Evolutionary conservation across 2,888 invertebrate genomes (phyloP).

Genomic region (Meliscaeva auricollis): DNA sequence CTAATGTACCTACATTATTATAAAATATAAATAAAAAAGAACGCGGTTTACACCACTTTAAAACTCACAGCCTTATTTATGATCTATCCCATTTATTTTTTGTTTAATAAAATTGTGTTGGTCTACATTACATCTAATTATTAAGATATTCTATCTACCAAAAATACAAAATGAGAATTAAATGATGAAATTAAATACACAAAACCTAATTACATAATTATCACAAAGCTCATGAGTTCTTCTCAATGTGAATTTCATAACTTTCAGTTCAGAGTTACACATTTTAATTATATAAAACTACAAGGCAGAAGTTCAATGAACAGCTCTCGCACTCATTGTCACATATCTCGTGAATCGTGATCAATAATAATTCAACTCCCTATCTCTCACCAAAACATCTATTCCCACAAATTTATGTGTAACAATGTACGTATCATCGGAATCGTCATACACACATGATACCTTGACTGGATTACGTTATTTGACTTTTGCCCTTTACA

Average conservation of each 20-base stretch:
- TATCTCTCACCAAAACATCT: not conserved
- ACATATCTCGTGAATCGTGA: slow-evolving; percentile 17
- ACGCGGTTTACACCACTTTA: no score
- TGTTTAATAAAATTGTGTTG: no score
- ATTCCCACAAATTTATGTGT: slow-evolving; percentile 9
- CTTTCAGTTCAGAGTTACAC: not conserved
- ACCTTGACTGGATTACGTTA: slow-evolving; percentile 47
- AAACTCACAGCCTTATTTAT: no score
- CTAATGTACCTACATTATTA: no score
- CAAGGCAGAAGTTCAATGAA: slow-evolving; percentile 10
- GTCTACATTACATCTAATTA: no score
- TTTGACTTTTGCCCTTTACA: slow-evolving; percentile 52
- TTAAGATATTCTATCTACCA: no score
- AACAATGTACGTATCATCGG: not conserved
- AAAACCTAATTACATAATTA: not conserved
- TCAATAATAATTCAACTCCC: slow-evolving; percentile 19
- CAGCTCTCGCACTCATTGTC: not conserved
- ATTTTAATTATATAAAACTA: not conserved
- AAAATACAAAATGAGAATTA: no score
- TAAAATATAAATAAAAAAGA: no score
- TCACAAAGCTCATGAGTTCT: not conserved
- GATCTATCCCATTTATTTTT: no score
- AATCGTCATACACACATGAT: not conserved
- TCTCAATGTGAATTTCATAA: not conserved
- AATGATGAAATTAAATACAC: no score